Conservation (phyloP, 1,140 invertebrate species). For the Callitettix versicolor region DNA sequence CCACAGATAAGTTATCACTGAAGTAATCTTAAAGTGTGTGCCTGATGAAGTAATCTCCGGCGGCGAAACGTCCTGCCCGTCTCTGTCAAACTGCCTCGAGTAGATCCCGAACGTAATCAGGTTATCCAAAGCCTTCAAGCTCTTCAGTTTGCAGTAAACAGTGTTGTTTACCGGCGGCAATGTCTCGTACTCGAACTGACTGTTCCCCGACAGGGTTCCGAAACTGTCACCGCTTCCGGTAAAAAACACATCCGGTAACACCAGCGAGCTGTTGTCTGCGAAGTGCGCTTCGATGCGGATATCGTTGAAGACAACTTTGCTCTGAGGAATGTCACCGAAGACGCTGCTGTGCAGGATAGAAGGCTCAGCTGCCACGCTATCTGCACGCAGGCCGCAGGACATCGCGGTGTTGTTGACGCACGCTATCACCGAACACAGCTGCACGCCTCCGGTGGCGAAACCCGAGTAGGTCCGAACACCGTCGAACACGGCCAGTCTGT, state of each 20-base stretch:
- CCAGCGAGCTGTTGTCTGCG: background rate
- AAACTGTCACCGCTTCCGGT: background rate
- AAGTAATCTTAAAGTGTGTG: too few relatives aligned
- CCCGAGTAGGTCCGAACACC: slow-evolving; percentile 34
- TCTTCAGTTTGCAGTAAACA: too few relatives aligned
- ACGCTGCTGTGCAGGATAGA: background rate
- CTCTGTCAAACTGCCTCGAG: slow-evolving; percentile 1
- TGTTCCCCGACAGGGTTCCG: background rate
- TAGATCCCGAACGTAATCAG: slow-evolving; percentile 1
- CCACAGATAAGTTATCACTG: too few relatives aligned
- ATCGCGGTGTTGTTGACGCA: background rate
- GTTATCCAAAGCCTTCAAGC: background rate
- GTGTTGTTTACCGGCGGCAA: background rate
- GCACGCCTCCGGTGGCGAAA: slow-evolving; percentile 32
- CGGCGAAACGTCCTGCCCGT: background rate
- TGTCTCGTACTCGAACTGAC: background rate
- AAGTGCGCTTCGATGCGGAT: background rate
- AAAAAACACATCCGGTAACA: background rate
- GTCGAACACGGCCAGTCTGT: slow-evolving; percentile 36
- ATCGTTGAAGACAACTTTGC: background rate
- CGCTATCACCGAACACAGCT: slow-evolving; percentile 32
- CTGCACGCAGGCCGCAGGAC: slow-evolving; percentile 1
- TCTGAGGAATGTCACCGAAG: too few relatives aligned
- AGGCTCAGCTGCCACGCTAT: background rate
- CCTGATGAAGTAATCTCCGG: too few relatives aligned